Conservation (phyloP, 2,113 vertebrate species). For the Numida meleagris region DNA sequence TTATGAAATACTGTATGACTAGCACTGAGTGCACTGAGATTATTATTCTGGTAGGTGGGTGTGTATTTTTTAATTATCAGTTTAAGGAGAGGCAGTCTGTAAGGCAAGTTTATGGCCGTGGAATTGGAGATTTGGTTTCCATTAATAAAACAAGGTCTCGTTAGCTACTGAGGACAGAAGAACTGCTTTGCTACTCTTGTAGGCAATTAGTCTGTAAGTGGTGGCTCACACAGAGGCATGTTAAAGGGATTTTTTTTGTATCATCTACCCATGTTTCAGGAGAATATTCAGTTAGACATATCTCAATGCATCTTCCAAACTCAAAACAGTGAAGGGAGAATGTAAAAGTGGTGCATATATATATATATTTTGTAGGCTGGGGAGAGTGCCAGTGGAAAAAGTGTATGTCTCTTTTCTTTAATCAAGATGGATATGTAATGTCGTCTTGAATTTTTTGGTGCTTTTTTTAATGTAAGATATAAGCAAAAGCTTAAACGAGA, state of each 20-base stretch:
- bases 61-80: not conserved
- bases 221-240: not conserved
- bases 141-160: not conserved
- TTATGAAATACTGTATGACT: not conserved
- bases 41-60: not conserved
- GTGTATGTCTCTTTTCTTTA: not conserved
- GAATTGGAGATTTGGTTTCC: not conserved
- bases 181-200: not conserved
- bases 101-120: not conserved
- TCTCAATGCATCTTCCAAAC: not conserved
- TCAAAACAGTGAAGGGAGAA: not conserved
- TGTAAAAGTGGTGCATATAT: not conserved
- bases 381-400: not conserved
- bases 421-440: not conserved
- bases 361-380: not conserved
- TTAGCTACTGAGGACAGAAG: not conserved
- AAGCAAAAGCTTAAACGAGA: not conserved
- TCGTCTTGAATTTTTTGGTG: no score
- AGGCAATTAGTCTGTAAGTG: not conserved
- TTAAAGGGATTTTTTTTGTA: not conserved
- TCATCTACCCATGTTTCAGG: not conserved
- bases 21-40: not conserved
- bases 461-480: not conserved
- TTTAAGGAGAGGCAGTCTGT: not conserved
- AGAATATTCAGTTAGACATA: not conserved